Base-by-base conservation (phyloP, 1,140 invertebrate species). In the Trinorchestia longiramus region DNA sequence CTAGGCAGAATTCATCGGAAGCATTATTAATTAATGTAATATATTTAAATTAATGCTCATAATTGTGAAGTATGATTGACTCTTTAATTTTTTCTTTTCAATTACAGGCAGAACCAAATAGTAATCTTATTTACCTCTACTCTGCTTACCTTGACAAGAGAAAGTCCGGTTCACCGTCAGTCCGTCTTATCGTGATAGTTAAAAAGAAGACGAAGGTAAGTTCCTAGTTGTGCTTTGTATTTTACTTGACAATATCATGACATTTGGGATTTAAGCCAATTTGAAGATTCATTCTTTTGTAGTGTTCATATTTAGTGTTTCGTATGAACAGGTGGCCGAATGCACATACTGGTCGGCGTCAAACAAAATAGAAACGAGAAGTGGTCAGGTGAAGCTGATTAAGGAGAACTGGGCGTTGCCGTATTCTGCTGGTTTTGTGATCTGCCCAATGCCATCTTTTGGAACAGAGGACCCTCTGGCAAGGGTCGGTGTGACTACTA, bases 371-470 rank as follows among this genome's bases (percentile, higher is more conserved):
- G 92, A 94, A 40, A 45, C 28, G 41, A 94, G 47, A 40, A 23
- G 43, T 0, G 92, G 92, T 47, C 43, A 4, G 15, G 88, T 45
- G 40, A 97, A 98, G 98, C 98, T 98, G 0, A 99, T 99, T 62
- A 97, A 98, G 44, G 99, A 99, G 97, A 99, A 99, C 97, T 99
- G 99, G 99, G 99, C 99, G 97, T 97, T 99, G 11, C 98, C 99
- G 97, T 99, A 99, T 97, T 99, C 98, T 97, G 99, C 99, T 15
- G 98, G 98, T 96, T 99, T 99, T 87, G 47, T 97, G n/a, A n/a
- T 96, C 4, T 97, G 97, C 77, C 42, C 91, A 11, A 15, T 96
- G 11, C 87, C 95, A 19, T 47, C 96, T 28, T 28, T n/a, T 17
- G 43, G 62, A 42, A 19, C 23, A 36, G 88, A 53, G 6, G 96